phyloP scores from a whole-genome alignment of 2,113 vertebrate genomes.

The Bos javanicus region DNA sequence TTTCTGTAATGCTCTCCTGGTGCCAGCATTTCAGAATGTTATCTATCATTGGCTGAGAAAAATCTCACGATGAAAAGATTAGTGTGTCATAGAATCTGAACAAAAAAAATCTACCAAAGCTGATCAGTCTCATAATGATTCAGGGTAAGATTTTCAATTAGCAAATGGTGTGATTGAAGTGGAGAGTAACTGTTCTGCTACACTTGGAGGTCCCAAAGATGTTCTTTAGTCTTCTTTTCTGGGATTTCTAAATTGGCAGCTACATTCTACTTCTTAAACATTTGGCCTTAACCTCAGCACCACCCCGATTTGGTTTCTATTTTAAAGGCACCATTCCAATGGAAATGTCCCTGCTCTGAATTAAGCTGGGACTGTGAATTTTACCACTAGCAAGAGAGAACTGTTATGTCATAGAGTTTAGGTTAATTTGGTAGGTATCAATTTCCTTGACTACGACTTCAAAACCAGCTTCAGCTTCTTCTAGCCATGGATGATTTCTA shows the following conservation, averaged over 20 bases:
- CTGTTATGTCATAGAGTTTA: conserved; percentile 44
- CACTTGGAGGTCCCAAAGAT: neutral
- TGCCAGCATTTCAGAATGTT: conserved; percentile 14
- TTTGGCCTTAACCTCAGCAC: neutral
- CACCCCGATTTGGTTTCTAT: conserved; percentile 5
- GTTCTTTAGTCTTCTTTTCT: neutral
- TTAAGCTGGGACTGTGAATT: conserved; percentile 45
- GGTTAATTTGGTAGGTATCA: conserved; percentile 52
- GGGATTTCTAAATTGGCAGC: neutral
- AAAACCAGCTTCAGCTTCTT: conserved; percentile 61
- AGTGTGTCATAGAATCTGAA: conserved; percentile 36
- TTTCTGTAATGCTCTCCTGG: neutral
- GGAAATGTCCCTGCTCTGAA: conserved; percentile 67
- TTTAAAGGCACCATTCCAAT: conserved; percentile 75
- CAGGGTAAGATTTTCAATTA: conserved; percentile 61
- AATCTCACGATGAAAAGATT: conserved; percentile 40
- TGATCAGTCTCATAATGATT: conserved; percentile 43
- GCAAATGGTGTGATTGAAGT: neutral
- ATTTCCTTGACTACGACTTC: conserved; percentile 26
- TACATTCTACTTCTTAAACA: conserved; percentile 47
- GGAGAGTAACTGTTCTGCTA: neutral
- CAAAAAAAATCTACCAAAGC: conserved; percentile 47
- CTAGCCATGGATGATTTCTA: conserved; percentile 68
- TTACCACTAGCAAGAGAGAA: conserved; percentile 24
- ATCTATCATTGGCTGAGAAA: conserved; percentile 41